Evolutionary conservation across 2,888 invertebrate species (phyloP).

Genomic region (Scaptomyza polygonia): DNA sequence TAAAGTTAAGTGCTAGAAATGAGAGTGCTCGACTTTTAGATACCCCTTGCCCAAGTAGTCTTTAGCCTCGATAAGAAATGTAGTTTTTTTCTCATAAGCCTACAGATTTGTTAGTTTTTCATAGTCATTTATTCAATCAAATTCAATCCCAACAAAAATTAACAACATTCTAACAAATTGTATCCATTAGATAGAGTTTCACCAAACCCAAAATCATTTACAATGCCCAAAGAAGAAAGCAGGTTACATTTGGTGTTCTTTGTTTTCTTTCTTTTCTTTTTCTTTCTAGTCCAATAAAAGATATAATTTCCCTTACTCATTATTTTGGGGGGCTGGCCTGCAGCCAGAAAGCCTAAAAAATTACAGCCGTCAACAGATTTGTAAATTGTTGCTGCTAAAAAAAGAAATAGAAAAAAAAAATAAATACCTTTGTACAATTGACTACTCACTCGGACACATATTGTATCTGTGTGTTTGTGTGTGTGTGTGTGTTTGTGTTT

Average conservation of each 20-base stretch:
- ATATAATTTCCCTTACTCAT: constrained; percentile 63
- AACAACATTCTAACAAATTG: constrained; percentile 62
- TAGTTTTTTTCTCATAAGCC: neutral
- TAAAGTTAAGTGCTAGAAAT: neutral
- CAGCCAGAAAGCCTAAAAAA: constrained; percentile 35
- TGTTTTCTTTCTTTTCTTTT: constrained; percentile 6
- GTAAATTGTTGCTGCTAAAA: constrained; percentile 29
- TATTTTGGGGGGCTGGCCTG: constrained; percentile 47
- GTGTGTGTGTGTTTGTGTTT: constrained; percentile 1
- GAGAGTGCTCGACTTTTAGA: neutral
- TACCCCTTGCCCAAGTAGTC: neutral
- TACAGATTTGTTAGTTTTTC: no score
- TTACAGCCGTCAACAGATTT: constrained; percentile 39
- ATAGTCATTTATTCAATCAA: no score
- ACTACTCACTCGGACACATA: constrained; percentile 5
- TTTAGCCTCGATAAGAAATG: neutral
- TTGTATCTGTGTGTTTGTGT: neutral
- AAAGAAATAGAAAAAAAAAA: constrained; percentile 32
- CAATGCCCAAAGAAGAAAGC: constrained; percentile 53
- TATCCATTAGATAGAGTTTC: constrained; percentile 61
- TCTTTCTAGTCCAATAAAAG: neutral
- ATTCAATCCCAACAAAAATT: constrained; percentile 18
- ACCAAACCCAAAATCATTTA: constrained; percentile 31
- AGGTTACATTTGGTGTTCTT: constrained; percentile 50
- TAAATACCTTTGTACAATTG: constrained; percentile 21